phyloP scores from a whole-genome alignment of 2,888 invertebrate species.

The Eristalis arbustorum region DNA sequence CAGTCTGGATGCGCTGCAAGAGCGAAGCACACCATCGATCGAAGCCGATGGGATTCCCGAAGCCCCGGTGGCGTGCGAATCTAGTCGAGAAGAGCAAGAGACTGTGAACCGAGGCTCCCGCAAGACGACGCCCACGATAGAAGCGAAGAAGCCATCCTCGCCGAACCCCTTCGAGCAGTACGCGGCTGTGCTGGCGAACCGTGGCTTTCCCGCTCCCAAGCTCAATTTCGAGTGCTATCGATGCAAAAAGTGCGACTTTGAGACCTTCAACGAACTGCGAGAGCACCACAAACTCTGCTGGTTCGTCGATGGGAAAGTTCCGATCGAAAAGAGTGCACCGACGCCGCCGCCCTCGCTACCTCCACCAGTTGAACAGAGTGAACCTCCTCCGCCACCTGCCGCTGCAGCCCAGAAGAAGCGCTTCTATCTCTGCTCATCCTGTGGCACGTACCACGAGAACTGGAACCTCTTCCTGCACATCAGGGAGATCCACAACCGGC shows the following conservation, averaged over 20 bases:
- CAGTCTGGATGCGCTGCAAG: not conserved
- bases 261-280: constrained; percentile 84
- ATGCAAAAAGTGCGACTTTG: constrained; percentile 86
- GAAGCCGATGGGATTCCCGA: not conserved
- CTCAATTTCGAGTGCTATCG: constrained; percentile 85
- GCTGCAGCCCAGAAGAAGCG: constrained; percentile 79
- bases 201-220: constrained; percentile 24
- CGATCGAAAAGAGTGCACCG: not conserved
- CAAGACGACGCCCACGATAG: constrained; percentile 1
- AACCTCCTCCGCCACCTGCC: not conserved
- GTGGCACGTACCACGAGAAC: constrained; percentile 91
- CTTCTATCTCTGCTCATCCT: constrained; percentile 90
- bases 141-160: not conserved
- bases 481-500: constrained; percentile 89
- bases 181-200: not conserved
- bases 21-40: not conserved
- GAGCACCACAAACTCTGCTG: constrained; percentile 84
- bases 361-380: not conserved
- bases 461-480: constrained; percentile 93
- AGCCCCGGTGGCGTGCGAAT: not conserved
- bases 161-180: constrained; percentile 25
- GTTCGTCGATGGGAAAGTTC: not conserved
- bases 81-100: not conserved
- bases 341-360: not conserved
- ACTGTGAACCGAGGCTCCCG: not conserved